These are phyloP conservation scores for Cetoscarus ocellatus DNA, from an alignment of 2,797 vertebrate species.

Conservation along the genomic window DNA sequence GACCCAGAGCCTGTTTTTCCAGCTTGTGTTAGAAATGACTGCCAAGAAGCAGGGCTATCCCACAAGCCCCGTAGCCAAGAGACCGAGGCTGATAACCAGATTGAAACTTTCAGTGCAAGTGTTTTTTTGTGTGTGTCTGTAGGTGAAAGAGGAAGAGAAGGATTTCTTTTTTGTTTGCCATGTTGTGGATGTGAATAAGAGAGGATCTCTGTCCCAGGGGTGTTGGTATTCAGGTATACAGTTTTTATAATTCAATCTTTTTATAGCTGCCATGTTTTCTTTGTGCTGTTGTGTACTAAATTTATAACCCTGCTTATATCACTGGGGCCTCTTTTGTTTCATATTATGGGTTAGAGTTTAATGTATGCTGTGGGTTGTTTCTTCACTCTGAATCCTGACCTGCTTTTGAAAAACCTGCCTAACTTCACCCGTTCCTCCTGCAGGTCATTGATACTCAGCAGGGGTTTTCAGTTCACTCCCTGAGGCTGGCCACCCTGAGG, in stretches of 20 bases:
- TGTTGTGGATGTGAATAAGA: slow-evolving; percentile 10
- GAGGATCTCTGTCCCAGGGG: slow-evolving; percentile 19
- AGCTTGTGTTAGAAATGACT: slow-evolving; percentile 75
- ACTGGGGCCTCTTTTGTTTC: slow-evolving; percentile 24
- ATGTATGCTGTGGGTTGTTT: slow-evolving; percentile 41
- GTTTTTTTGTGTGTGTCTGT: slow-evolving; percentile 25
- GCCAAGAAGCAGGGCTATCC: slow-evolving; percentile 83
- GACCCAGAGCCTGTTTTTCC: slow-evolving; percentile 70
- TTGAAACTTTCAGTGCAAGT: slow-evolving; percentile 68
- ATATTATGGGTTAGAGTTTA: slow-evolving; percentile 31
- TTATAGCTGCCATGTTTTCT: slow-evolving; percentile 7
- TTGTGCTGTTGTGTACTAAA: slow-evolving; percentile 1
- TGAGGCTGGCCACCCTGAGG: too few species aligned
- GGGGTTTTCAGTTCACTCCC: too few species aligned
- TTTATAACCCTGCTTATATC: slow-evolving; percentile 6
- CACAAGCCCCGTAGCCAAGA: slow-evolving; percentile 84
- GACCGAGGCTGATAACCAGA: slow-evolving; percentile 76
- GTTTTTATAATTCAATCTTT: neutral
- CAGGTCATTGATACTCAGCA: too few species aligned
- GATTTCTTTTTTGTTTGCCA: neutral
- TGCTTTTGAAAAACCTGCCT: slow-evolving; percentile 46
- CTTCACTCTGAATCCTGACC: slow-evolving; percentile 46
- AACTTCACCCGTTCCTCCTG: too few species aligned
- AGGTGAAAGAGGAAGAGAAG: slow-evolving; percentile 22
- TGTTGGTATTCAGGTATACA: slow-evolving; percentile 16